Percentiles rank a stretch among this genome's conserved stretches.
phyloP scores from a whole-genome alignment of 2,888 invertebrate species.

The Heliconius sara region DNA sequence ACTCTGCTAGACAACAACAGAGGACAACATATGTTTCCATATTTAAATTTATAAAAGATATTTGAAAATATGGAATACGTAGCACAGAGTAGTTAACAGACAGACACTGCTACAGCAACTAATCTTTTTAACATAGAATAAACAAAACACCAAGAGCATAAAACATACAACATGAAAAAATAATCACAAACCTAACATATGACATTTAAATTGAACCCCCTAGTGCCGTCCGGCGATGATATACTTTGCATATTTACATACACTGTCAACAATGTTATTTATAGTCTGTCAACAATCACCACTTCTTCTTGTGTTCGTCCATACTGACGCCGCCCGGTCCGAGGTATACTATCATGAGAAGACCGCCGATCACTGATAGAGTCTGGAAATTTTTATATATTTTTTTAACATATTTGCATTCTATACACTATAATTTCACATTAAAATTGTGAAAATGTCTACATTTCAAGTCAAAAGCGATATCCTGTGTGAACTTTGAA shows the following conservation, averaged over 20 bases:
- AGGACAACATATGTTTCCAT: neutral
- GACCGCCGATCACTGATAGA: slow-evolving; percentile 98
- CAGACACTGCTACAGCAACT: neutral
- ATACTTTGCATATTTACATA: slow-evolving; percentile 45
- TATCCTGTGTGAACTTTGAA: neutral
- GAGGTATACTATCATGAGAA: slow-evolving; percentile 98
- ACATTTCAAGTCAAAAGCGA: no score
- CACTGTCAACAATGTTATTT: slow-evolving; percentile 44
- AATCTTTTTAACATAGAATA: neutral
- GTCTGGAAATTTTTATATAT: slow-evolving; percentile 89
- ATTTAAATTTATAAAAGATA: slow-evolving; percentile 6
- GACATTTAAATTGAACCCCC: slow-evolving; percentile 22
- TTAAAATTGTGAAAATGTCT: no score
- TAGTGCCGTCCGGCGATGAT: slow-evolving; percentile 20
- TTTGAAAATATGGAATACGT: slow-evolving; percentile 9
- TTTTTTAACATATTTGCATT: neutral
- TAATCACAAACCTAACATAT: slow-evolving; percentile 16
- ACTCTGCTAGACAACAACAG: neutral
- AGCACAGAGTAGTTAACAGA: neutral
- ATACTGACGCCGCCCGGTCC: slow-evolving; percentile 99
- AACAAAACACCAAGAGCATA: slow-evolving; percentile 15
- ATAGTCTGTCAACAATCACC: slow-evolving; percentile 73
- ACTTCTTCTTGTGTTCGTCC: slow-evolving; percentile 99
- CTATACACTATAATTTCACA: no score
- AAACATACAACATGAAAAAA: slow-evolving; percentile 6